A percentile compares a stretch with the other conserved stretches of the same genome.
phyloP scores from a whole-genome alignment of 92 coral and sea anemone species.

The Epizoanthus rinbou region DNA sequence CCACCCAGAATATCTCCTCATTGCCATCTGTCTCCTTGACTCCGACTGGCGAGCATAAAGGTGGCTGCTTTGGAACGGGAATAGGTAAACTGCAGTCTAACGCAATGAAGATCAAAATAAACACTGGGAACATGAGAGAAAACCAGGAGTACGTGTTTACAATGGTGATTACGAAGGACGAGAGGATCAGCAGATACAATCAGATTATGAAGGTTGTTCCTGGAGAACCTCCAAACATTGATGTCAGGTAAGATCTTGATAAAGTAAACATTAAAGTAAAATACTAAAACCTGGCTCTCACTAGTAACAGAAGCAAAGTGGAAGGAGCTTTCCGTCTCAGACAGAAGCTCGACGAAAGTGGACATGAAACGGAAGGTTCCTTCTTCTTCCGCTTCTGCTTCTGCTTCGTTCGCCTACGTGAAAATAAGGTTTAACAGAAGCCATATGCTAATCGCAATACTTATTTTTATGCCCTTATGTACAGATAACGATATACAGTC shows the following conservation, averaged over 20 bases:
- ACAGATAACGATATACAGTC: too few species aligned
- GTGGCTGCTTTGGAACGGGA: constrained; percentile 84
- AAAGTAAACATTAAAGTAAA: too few species aligned
- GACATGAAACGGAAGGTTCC: too few species aligned
- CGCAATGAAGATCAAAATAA: constrained; percentile 45
- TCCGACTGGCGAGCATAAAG: constrained; percentile 22
- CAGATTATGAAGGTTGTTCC: constrained; percentile 60
- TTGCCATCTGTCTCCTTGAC: constrained; percentile 9
- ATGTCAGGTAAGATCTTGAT: constrained; percentile 50
- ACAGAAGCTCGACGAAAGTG: too few species aligned
- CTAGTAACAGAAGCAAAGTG: too few species aligned
- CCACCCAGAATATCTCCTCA: background rate
- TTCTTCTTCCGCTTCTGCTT: too few species aligned
- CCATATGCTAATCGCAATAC: too few species aligned
- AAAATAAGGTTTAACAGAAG: too few species aligned
- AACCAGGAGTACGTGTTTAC: constrained; percentile 55
- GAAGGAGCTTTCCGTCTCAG: too few species aligned
- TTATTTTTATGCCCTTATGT: too few species aligned
- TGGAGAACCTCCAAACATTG: constrained; percentile 55
- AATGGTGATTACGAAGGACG: constrained; percentile 54
- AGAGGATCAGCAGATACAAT: constrained; percentile 48
- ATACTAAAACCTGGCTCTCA: too few species aligned
- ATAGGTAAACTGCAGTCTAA: constrained; percentile 57
- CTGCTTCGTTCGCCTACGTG: too few species aligned
- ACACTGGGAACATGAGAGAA: constrained; percentile 57